Percentiles rank a stretch among this genome's conserved stretches.
Evolutionary conservation across 2,113 vertebrate genomes (phyloP).

Genomic region (Delphinus delphis): DNA sequence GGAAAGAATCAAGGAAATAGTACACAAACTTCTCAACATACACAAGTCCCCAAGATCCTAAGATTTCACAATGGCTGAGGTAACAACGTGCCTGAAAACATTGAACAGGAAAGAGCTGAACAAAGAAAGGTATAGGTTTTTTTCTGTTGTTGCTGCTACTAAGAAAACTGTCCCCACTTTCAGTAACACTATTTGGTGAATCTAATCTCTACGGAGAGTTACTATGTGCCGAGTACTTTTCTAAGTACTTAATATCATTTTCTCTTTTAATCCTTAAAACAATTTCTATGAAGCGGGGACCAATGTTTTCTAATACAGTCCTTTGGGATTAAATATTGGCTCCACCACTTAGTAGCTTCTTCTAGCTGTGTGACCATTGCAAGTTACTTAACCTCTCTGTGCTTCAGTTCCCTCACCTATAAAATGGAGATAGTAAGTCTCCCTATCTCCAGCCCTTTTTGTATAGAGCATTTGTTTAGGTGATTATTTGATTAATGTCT

Average conservation of each 20-base stretch:
- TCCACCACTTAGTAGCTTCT: neutral
- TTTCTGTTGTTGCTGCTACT: neutral
- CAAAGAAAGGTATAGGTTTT: neutral
- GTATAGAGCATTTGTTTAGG: neutral
- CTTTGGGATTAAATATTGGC: conserved; percentile 9
- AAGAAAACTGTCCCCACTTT: neutral
- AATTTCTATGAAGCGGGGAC: neutral
- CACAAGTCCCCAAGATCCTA: neutral
- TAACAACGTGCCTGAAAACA: neutral
- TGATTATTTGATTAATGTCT: neutral
- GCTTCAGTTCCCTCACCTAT: neutral
- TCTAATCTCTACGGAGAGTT: neutral
- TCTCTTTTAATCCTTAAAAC: neutral
- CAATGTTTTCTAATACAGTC: neutral
- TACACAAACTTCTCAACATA: neutral
- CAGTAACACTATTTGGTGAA: neutral
- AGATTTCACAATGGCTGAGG: neutral
- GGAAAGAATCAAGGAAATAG: neutral
- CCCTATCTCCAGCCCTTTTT: neutral
- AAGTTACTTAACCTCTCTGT: conserved; percentile 4
- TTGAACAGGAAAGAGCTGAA: neutral
- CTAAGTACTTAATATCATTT: neutral
- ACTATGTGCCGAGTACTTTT: neutral
- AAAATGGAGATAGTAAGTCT: neutral
- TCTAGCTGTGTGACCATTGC: neutral